Evolutionary conservation across 2,113 vertebrate genomes (phyloP).

Genomic region (Chroicocephalus ridibundus): DNA sequence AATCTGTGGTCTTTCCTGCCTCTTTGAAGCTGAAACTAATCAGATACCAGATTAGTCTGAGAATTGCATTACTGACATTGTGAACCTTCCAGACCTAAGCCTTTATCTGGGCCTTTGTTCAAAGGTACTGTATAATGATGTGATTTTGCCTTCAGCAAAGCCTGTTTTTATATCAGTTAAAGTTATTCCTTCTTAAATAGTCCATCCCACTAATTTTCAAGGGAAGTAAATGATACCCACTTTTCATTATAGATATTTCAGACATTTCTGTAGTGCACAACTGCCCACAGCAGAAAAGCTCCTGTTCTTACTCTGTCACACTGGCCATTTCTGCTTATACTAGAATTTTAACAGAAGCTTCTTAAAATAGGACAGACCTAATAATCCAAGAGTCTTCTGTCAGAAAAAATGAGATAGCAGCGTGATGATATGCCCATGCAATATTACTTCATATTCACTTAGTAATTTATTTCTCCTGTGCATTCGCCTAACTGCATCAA

Average conservation of each 20-base stretch:
- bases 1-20: background rate
- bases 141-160: background rate
- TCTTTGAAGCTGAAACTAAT: background rate
- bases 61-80: background rate
- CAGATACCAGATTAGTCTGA: background rate
- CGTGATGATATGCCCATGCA: background rate
- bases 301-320: background rate
- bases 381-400: background rate
- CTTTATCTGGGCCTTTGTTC: background rate
- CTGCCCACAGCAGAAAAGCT: background rate
- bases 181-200: background rate
- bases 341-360: background rate
- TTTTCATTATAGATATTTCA: background rate
- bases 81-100: background rate
- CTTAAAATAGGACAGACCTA: background rate
- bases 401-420: background rate
- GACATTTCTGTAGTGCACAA: background rate
- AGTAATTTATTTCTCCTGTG: background rate
- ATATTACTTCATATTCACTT: background rate
- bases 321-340: background rate
- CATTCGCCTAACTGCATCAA: background rate
- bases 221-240: background rate
- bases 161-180: background rate
- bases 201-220: background rate
- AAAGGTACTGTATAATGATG: background rate